These are phyloP conservation scores for Nipponia nippon DNA, from an alignment of 2,113 vertebrate genomes.

Conservation along the genomic window DNA sequence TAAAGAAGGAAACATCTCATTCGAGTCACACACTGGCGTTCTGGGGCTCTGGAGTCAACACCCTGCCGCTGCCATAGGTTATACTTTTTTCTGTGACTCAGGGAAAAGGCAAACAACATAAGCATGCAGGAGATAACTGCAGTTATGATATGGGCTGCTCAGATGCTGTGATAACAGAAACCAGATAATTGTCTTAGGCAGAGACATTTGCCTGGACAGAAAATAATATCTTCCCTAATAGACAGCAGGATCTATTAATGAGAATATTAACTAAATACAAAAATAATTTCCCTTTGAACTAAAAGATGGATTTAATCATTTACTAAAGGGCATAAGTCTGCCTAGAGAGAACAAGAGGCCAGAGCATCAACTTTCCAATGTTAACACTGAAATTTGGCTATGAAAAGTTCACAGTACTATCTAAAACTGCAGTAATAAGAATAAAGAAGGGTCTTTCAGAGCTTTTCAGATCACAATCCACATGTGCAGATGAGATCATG, in stretches of 20 bases:
- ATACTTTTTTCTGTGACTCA: background rate
- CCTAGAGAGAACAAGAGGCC: background rate
- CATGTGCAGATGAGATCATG: background rate
- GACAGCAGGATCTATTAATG: background rate
- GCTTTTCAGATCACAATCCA: background rate
- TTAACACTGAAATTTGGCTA: background rate
- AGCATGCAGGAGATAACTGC: background rate
- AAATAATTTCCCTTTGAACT: background rate
- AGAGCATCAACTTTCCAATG: background rate
- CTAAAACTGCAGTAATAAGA: background rate
- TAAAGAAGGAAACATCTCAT: background rate
- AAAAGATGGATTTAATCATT: background rate
- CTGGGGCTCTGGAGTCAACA: background rate
- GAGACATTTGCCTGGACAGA: background rate
- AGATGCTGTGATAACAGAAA: background rate
- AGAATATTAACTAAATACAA: background rate
- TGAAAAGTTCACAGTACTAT: background rate
- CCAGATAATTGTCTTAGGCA: background rate
- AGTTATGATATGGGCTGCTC: background rate
- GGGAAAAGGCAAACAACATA: background rate
- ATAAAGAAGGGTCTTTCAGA: background rate
- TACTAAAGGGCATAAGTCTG: background rate
- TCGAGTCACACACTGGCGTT: background rate
- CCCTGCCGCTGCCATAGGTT: background rate
- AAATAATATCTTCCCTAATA: background rate